Evolutionary conservation across 2,888 invertebrate species (phyloP).

Genomic region (Mythimna vitellina): DNA sequence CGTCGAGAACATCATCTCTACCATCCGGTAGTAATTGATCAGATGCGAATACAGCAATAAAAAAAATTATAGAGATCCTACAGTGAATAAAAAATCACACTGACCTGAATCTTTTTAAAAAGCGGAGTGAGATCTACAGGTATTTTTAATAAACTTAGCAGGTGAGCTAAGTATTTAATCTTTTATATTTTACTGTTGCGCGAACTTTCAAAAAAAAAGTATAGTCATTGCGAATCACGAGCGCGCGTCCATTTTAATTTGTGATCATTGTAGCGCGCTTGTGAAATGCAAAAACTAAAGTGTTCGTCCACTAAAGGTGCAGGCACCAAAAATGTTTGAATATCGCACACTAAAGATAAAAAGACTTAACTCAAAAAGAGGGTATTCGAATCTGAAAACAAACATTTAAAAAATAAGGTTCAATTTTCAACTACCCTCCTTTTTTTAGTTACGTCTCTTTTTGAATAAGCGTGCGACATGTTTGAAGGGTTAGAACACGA

Average conservation of each 20-base stretch:
- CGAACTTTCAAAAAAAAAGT: background rate
- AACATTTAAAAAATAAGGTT: too few species aligned
- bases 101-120: background rate
- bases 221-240: constrained; percentile 2
- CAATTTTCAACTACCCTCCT: too few species aligned
- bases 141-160: constrained; percentile 3
- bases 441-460: too few species aligned
- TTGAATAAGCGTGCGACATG: background rate
- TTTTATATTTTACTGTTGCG: background rate
- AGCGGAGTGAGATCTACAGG: constrained; percentile 9
- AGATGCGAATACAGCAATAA: background rate
- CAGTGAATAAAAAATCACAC: too few species aligned
- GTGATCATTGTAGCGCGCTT: background rate
- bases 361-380: too few species aligned
- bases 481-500: constrained; percentile 1
- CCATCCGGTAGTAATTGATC: too few species aligned
- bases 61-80: background rate
- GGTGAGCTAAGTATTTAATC: background rate
- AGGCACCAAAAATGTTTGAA: constrained; percentile 25
- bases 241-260: constrained; percentile 13
- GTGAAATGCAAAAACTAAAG: constrained; percentile 5
- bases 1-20: too few species aligned
- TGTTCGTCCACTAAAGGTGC: constrained; percentile 23
- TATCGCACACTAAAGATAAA: background rate
- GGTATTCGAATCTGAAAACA: too few species aligned